Conservation (phyloP, 2,888 invertebrate genomes). For the Drosophila koepferae region DNA sequence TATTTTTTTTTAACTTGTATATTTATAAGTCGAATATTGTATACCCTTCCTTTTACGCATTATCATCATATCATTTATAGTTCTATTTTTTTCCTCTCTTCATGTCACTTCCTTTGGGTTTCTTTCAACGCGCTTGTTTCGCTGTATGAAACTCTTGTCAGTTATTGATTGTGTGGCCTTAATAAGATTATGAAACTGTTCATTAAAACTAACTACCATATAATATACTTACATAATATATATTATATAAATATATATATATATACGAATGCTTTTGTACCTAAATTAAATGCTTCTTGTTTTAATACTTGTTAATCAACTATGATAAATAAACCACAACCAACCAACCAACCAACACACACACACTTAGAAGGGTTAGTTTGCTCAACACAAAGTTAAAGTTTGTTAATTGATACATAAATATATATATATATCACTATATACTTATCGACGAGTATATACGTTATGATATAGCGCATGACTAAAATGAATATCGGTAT, state of each 20-base stretch:
- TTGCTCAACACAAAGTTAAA: constrained; percentile 67
- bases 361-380: constrained; percentile 59
- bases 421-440: constrained; percentile 30
- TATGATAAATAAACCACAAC: constrained; percentile 32
- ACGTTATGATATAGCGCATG: constrained; percentile 17
- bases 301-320: constrained; percentile 58
- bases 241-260: constrained; percentile 25
- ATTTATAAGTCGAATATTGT: constrained; percentile 39
- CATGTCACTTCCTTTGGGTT: constrained; percentile 5
- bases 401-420: constrained; percentile 51
- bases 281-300: constrained; percentile 73
- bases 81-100: constrained; percentile 27
- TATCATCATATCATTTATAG: constrained; percentile 35
- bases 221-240: constrained; percentile 50
- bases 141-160: constrained; percentile 50
- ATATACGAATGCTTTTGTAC: constrained; percentile 73
- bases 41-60: constrained; percentile 14
- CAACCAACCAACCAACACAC: constrained; percentile 10
- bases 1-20: constrained; percentile 12
- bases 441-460: constrained; percentile 33
- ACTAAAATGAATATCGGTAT: constrained; percentile 14
- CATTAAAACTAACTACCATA: constrained; percentile 54
- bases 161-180: constrained; percentile 79
- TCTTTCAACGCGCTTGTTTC: constrained; percentile 33
- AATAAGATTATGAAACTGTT: constrained; percentile 73